Evolutionary conservation across 1,140 invertebrate species (phyloP).

Genomic region (Mycetomoellerius zeteki): DNA sequence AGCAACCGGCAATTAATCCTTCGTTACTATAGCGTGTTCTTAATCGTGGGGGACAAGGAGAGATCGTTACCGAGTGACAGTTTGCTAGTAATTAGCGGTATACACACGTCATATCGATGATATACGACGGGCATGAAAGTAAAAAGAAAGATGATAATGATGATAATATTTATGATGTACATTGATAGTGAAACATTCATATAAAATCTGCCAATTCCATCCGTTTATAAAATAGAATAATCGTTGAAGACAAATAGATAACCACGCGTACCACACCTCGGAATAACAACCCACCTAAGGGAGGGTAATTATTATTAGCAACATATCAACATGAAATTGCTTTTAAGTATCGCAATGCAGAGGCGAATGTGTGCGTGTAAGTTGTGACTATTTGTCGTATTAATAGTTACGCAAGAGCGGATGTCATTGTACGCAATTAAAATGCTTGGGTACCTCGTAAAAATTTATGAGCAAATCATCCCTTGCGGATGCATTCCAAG

Average conservation of each 20-base stretch:
- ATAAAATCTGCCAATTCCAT: not conserved
- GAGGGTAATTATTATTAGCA: conserved; percentile 37
- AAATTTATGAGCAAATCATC: conserved; percentile 50
- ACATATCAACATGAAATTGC: conserved; percentile 62
- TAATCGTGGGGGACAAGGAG: conserved; percentile 32
- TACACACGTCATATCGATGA: conserved; percentile 38
- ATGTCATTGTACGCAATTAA: conserved; percentile 34
- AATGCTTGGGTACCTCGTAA: conserved; percentile 2
- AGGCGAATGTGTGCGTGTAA: not conserved
- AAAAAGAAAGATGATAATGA: conserved; percentile 31
- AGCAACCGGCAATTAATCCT: conserved; percentile 58
- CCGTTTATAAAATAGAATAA: not conserved
- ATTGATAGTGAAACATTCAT: conserved; percentile 1
- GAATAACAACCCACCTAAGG: not conserved
- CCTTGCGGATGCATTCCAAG: conserved; percentile 11
- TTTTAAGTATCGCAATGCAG: conserved; percentile 55
- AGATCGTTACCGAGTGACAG: conserved; percentile 24
- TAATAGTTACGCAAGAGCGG: conserved; percentile 34
- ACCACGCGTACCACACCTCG: not conserved
- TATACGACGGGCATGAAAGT: conserved; percentile 18
- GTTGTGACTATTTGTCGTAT: conserved; percentile 26
- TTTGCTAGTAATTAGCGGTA: conserved; percentile 61
- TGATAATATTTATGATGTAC: conserved; percentile 56
- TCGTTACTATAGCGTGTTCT: not conserved
- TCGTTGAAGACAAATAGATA: conserved; percentile 13